Evolutionary conservation across 2,113 vertebrate species (phyloP).

Genomic region (Galeopterus variegatus): DNA sequence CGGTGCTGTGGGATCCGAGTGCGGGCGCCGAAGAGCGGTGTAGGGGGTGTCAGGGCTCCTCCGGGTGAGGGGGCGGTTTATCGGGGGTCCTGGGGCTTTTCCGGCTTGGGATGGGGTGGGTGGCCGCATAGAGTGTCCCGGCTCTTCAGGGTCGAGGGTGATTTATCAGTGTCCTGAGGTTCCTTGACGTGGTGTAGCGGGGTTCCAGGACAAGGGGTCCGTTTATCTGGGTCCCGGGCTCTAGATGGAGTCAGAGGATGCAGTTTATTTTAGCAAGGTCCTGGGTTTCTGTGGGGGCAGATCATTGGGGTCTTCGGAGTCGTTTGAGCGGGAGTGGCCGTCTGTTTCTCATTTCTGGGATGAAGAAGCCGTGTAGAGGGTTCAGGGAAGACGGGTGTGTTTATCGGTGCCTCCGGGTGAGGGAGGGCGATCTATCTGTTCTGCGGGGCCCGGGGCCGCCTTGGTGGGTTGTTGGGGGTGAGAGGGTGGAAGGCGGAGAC

Average conservation of each 20-base stretch:
- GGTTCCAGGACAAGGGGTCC: not conserved
- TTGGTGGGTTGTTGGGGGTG: not conserved
- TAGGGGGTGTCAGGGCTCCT: not conserved
- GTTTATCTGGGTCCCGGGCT: not conserved
- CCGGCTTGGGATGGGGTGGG: not conserved
- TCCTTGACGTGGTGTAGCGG: not conserved
- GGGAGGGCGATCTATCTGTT: not conserved
- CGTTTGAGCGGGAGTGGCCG: not conserved
- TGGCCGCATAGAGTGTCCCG: not conserved
- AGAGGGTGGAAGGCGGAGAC: not conserved
- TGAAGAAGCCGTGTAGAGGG: not conserved
- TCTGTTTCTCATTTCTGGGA: not conserved
- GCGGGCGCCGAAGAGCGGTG: not conserved
- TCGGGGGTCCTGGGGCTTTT: not conserved
- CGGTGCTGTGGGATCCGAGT: not conserved
- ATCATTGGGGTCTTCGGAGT: not conserved
- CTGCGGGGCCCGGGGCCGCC: not conserved
- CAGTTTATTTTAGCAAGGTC: conserved; percentile 21
- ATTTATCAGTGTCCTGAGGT: not conserved
- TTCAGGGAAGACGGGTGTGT: not conserved
- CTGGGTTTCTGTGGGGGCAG: not conserved
- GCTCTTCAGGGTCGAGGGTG: not conserved
- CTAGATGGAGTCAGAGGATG: not conserved
- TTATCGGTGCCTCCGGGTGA: not conserved
- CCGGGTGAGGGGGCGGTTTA: not conserved